These are phyloP conservation scores for Zhuqinia jingwanae DNA, from an alignment of 2,888 invertebrate species.

Conservation along the genomic window DNA sequence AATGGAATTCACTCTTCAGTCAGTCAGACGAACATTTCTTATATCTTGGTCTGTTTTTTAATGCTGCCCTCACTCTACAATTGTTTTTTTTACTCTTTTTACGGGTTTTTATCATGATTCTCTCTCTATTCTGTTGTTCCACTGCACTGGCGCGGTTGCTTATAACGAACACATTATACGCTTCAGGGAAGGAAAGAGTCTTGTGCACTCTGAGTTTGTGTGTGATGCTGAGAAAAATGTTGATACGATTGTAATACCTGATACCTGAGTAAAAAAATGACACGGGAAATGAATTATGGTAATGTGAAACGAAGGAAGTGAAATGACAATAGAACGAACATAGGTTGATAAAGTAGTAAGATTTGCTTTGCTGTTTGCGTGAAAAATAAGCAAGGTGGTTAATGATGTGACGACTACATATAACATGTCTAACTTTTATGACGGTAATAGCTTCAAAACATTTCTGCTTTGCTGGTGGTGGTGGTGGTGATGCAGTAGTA, in stretches of 20 bases:
- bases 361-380: background rate
- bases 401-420: conserved; percentile 18
- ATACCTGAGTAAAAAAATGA: background rate
- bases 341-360: background rate
- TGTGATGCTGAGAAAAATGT: conserved; percentile 4
- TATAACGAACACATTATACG: too few relatives aligned
- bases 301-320: background rate
- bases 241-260: background rate
- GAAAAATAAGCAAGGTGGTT: background rate
- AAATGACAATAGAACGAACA: background rate
- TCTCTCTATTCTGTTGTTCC: too few relatives aligned
- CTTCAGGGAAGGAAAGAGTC: background rate
- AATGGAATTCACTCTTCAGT: too few relatives aligned
- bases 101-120: too few relatives aligned
- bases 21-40: too few relatives aligned
- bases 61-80: too few relatives aligned
- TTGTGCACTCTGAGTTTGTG: too few relatives aligned
- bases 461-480: background rate
- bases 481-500: background rate
- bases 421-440: background rate
- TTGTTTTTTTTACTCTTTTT: too few relatives aligned
- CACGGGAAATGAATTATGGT: conserved; percentile 31
- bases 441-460: background rate
- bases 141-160: too few relatives aligned
- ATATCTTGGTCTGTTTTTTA: too few relatives aligned